These are phyloP conservation scores for Trigoniulus corallinus DNA, from an alignment of 1,140 invertebrate species.

Conservation along the genomic window DNA sequence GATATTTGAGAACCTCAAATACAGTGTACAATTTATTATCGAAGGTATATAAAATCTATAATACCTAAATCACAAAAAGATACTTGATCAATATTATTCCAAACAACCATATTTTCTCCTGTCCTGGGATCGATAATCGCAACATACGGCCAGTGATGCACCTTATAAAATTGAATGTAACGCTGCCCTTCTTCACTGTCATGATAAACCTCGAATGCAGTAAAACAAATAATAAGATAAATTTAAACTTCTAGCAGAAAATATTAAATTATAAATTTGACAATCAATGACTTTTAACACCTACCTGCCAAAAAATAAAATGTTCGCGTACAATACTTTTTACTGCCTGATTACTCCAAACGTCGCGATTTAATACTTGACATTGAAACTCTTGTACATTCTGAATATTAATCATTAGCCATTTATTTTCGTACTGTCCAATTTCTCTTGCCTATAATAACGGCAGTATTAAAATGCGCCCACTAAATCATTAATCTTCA, in stretches of 20 bases:
- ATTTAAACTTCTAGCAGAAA: no score
- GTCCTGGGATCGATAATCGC: slow-evolving; percentile 58
- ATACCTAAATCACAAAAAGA: slow-evolving; percentile 32
- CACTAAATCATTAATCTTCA: slow-evolving; percentile 10
- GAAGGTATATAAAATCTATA: not conserved
- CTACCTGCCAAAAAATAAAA: slow-evolving; percentile 65
- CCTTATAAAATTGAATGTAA: slow-evolving; percentile 52
- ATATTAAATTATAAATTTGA: slow-evolving; percentile 2
- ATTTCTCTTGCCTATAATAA: slow-evolving; percentile 40
- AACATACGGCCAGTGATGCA: slow-evolving; percentile 47
- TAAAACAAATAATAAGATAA: not conserved
- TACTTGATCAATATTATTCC: slow-evolving; percentile 33
- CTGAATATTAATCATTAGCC: slow-evolving; percentile 63
- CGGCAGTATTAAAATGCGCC: no score
- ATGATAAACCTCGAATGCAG: slow-evolving; percentile 30
- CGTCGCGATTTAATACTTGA: slow-evolving; percentile 57
- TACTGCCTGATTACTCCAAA: slow-evolving; percentile 50
- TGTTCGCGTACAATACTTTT: slow-evolving; percentile 46
- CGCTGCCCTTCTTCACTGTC: slow-evolving; percentile 47
- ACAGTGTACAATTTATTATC: not conserved
- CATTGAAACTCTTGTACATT: slow-evolving; percentile 52
- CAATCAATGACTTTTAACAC: no score
- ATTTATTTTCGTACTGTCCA: slow-evolving; percentile 41
- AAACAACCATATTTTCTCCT: slow-evolving; percentile 42
- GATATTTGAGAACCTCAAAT: not conserved